Base-by-base conservation (phyloP, 37 sponge, comb jelly and placozoan genomes). In the Axinella damicornis region DNA sequence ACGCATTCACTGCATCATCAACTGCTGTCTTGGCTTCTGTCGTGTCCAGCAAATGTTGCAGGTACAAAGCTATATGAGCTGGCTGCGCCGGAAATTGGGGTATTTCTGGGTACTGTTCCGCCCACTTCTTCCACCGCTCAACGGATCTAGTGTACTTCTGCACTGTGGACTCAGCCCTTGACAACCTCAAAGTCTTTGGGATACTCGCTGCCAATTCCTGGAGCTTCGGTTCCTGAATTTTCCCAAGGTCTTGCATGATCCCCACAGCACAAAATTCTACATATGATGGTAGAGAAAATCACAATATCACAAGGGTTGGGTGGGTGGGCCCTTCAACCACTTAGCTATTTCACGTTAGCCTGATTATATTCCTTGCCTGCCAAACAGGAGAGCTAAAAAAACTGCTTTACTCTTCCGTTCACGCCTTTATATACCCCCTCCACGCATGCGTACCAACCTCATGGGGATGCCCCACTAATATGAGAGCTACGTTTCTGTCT, bases 221-320 rank as follows among this genome's bases (percentile, higher is more conserved):
- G 60, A 82, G 83, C 72, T 70, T 72, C 15, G 83, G 83, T 53
- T 82, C 73, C 46, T 65, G 40, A 25, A 79, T 27, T 22, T 79
- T 40, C 18, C 53, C 39, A 35, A 79, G 27, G 22, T 31, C 37
- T 41, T 31, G 41, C 80, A 66, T 66, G 38, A 79, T 33, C 64
- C 80, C 80, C 53, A 24, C 24, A 16, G 68, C 34, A 64, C 39
- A 38, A 34, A 65, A 53, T 22, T 79, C 68, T 79, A 46, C 62
- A 61, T 22, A 11, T 28, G 46, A 46, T 46, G 46, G 46, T 46
- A 46, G 46, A 46, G 46, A 46, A 9, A 46, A 46, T 46, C 6
- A 46, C 4, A 12, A 12, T 9, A 46, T 46, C 6, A 46, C 9
- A 46, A 46, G 4, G 46, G 46, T 46, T 46, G 46, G 46, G 46